A percentile compares a stretch with the other conserved stretches of the same genome.
These are phyloP conservation scores for Adineta ricciae DNA, from an alignment of 2,888 invertebrate genomes.

Conservation along the genomic window DNA sequence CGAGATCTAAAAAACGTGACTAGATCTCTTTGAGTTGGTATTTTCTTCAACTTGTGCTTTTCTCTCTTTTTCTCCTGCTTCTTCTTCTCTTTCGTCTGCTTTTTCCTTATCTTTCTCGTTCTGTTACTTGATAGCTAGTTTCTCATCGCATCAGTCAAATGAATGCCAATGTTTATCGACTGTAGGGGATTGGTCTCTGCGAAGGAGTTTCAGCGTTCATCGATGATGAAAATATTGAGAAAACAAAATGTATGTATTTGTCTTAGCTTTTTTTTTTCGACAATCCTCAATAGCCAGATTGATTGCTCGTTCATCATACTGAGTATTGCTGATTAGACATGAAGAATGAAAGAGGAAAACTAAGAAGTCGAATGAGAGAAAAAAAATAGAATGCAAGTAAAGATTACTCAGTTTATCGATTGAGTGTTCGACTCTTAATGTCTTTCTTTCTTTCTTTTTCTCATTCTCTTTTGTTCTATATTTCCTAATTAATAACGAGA, in stretches of 20 bases:
- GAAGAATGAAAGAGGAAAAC: neutral
- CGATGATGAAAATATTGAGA: no score
- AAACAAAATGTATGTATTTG: neutral
- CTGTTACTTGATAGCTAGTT: neutral
- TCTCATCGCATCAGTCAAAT: neutral
- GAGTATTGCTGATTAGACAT: neutral
- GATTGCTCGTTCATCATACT: neutral
- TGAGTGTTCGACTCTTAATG: neutral
- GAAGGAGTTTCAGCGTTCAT: no score
- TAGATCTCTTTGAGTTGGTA: neutral
- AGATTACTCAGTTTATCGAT: neutral
- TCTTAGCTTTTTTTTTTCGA: neutral
- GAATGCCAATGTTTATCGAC: neutral
- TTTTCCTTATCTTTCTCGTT: neutral
- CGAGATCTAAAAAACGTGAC: neutral
- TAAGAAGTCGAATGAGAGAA: neutral
- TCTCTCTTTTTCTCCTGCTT: neutral
- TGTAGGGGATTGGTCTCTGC: no score
- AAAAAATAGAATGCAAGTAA: neutral
- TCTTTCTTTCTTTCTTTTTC: neutral
- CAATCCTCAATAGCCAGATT: neutral
- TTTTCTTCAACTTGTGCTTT: neutral
- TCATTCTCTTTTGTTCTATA: neutral
- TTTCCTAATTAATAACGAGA: conserved; percentile 15
- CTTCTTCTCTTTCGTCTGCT: neutral